Conservation (phyloP, 92 coral and sea anemone species). For the Hydrozoanthus gracilis region DNA sequence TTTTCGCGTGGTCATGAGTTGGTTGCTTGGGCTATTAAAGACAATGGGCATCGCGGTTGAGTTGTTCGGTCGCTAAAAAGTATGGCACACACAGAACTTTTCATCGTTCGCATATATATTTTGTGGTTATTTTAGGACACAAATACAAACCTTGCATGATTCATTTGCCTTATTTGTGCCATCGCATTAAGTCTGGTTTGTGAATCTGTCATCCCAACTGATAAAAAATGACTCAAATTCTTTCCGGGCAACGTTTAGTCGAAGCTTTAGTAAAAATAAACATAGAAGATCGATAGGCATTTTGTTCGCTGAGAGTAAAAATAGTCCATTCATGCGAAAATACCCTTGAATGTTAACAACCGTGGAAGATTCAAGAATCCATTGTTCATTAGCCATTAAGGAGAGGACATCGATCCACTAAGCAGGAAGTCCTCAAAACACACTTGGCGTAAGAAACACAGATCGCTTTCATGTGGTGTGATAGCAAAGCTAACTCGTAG, state of each 20-base stretch:
- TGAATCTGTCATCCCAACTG: slow-evolving; percentile 22
- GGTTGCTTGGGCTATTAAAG: no score
- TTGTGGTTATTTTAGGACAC: slow-evolving; percentile 11
- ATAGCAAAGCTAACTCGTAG: background rate
- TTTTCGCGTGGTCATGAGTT: background rate
- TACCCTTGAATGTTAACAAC: slow-evolving; percentile 25
- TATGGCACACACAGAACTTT: background rate
- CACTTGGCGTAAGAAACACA: slow-evolving; percentile 20
- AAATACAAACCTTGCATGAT: slow-evolving; percentile 26
- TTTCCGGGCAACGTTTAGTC: background rate
- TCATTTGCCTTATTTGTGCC: slow-evolving; percentile 18
- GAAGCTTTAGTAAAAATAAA: slow-evolving; percentile 34
- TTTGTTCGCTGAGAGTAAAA: background rate
- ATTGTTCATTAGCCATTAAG: slow-evolving; percentile 32
- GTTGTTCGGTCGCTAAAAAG: background rate
- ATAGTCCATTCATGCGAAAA: background rate
- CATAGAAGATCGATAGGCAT: slow-evolving; percentile 32
- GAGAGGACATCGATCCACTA: slow-evolving; percentile 7
- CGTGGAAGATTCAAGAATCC: slow-evolving; percentile 21
- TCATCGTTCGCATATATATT: background rate
- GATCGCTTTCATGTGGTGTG: slow-evolving; percentile 34
- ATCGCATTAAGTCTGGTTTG: slow-evolving; percentile 16
- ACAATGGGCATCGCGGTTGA: no score
- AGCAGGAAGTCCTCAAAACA: slow-evolving; percentile 43
- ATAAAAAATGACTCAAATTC: slow-evolving; percentile 14